phyloP scores from a whole-genome alignment of 2,888 invertebrate species.

The Gymnocheta viridis region DNA sequence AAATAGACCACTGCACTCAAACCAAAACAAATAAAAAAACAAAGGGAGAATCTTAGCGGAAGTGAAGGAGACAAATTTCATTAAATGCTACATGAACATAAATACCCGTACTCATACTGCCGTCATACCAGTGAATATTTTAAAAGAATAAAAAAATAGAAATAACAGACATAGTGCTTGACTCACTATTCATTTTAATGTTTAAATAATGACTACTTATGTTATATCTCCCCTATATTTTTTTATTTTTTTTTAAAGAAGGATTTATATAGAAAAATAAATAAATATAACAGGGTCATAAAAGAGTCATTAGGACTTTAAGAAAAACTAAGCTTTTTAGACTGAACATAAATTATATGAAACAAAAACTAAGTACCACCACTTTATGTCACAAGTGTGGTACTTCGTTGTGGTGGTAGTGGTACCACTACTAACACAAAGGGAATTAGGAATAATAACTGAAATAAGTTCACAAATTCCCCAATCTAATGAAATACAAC shows the following conservation, averaged over 20 bases:
- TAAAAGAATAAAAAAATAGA: slow-evolving; percentile 18
- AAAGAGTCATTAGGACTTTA: slow-evolving; percentile 57
- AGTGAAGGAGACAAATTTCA: slow-evolving; percentile 65
- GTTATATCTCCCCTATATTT: slow-evolving; percentile 5
- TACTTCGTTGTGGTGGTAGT: background rate
- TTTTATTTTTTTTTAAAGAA: slow-evolving; percentile 8
- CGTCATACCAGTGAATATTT: slow-evolving; percentile 47
- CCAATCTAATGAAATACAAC: background rate
- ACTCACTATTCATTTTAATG: background rate
- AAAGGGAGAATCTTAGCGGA: slow-evolving; percentile 47
- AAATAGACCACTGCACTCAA: background rate
- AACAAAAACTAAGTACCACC: slow-evolving; percentile 42
- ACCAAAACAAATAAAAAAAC: background rate
- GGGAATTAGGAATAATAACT: background rate
- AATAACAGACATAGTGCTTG: background rate
- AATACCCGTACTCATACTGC: background rate
- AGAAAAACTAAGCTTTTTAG: slow-evolving; percentile 27
- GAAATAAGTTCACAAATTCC: background rate
- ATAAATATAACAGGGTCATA: slow-evolving; percentile 42
- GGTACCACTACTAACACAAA: background rate
- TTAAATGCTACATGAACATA: slow-evolving; percentile 44
- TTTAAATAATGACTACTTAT: slow-evolving; percentile 10
- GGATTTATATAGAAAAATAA: slow-evolving; percentile 6
- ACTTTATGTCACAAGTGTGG: background rate
- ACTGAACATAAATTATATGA: slow-evolving; percentile 57